phyloP scores from a whole-genome alignment of 2,888 invertebrate genomes.

The Hedychridium roseum region DNA sequence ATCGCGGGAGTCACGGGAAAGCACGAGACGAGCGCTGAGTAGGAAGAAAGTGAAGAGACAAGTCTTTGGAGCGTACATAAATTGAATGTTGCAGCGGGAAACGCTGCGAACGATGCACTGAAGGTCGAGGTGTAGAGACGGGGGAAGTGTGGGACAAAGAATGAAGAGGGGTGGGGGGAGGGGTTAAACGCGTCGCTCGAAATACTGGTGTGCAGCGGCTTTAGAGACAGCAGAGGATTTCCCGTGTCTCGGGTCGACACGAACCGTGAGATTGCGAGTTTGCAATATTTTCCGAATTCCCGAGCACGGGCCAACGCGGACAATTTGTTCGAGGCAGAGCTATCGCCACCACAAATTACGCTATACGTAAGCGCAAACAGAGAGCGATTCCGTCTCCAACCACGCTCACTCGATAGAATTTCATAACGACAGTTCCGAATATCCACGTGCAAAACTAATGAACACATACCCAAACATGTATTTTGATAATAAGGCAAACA shows the following conservation, averaged over 20 bases:
- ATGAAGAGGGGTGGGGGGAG: not conserved
- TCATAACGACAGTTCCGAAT: too few species aligned
- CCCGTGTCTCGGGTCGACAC: constrained; percentile 4
- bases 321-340: constrained; percentile 2
- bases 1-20: too few species aligned
- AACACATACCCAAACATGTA: too few species aligned
- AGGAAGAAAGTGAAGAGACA: too few species aligned
- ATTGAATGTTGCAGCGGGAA: too few species aligned
- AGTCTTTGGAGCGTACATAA: too few species aligned
- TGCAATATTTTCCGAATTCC: constrained; percentile 33
- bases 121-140: not conserved
- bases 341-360: not conserved
- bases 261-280: constrained; percentile 18
- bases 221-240: not conserved
- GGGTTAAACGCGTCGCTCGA: not conserved
- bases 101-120: too few species aligned
- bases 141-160: not conserved
- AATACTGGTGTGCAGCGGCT: not conserved
- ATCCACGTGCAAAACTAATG: too few species aligned
- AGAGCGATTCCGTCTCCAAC: too few species aligned
- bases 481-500: too few species aligned
- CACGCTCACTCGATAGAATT: too few species aligned
- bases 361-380: not conserved
- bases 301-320: not conserved
- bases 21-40: too few species aligned